Evolutionary conservation across 2,797 vertebrate genomes (phyloP).

Genomic region (Lacerta viridis): DNA sequence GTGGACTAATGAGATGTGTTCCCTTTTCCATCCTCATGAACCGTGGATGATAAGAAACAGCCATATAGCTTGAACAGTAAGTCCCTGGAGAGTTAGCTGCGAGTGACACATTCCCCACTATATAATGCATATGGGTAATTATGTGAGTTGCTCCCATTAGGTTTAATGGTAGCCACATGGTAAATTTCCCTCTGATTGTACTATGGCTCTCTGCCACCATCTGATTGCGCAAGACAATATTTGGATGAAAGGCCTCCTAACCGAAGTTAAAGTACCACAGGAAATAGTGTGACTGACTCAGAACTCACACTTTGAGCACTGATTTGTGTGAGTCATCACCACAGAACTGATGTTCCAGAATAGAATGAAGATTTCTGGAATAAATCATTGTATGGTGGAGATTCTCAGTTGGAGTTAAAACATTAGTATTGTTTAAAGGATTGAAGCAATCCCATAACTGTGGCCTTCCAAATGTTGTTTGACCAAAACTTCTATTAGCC

Average conservation of each 20-base stretch:
- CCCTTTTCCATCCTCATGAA: slow-evolving; percentile 29
- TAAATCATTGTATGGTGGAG: slow-evolving; percentile 31
- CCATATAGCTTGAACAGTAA: slow-evolving; percentile 15
- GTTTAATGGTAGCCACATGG: slow-evolving; percentile 49
- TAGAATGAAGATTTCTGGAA: slow-evolving; percentile 36
- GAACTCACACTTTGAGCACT: slow-evolving; percentile 28
- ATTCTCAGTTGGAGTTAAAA: slow-evolving; percentile 18
- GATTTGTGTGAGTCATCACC: slow-evolving; percentile 32
- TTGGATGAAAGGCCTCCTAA: slow-evolving; percentile 39
- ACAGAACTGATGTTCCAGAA: slow-evolving; percentile 24
- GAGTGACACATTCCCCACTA: slow-evolving; percentile 24
- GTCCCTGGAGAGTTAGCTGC: neutral
- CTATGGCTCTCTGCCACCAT: slow-evolving; percentile 33
- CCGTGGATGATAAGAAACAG: slow-evolving; percentile 33
- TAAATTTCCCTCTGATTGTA: slow-evolving; percentile 44
- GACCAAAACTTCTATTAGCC: neutral
- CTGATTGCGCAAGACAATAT: slow-evolving; percentile 34
- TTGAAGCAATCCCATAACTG: neutral
- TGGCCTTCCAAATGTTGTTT: neutral
- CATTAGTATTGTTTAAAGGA: slow-evolving; percentile 4
- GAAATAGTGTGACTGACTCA: slow-evolving; percentile 36
- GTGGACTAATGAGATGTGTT: neutral
- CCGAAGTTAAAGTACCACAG: slow-evolving; percentile 34
- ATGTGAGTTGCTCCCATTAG: slow-evolving; percentile 37
- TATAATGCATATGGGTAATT: slow-evolving; percentile 28